Evolutionary conservation across 2,797 vertebrate species (phyloP).

Genomic region (Rachycentron canadum): DNA sequence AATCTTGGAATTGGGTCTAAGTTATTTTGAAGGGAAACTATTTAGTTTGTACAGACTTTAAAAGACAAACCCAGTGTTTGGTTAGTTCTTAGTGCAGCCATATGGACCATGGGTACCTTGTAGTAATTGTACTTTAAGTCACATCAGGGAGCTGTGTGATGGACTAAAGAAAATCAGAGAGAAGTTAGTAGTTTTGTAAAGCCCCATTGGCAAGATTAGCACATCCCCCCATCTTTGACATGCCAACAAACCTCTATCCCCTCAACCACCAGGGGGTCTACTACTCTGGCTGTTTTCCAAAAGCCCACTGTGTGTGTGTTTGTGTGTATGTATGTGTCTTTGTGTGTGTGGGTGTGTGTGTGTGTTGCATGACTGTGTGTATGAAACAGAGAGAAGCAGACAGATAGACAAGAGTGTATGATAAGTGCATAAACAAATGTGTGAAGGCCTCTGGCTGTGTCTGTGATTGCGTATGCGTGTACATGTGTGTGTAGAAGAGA

Average conservation of each 20-base stretch:
- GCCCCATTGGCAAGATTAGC: conserved; percentile 71
- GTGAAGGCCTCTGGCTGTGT: conserved; percentile 66
- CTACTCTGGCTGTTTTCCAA: conserved; percentile 68
- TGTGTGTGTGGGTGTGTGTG: conserved; percentile 15
- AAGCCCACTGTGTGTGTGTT: conserved; percentile 45
- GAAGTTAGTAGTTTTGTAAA: conserved; percentile 68
- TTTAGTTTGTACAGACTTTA: conserved; percentile 5
- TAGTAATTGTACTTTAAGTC: conserved; percentile 55
- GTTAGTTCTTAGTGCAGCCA: conserved; percentile 23
- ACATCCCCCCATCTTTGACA: conserved; percentile 67
- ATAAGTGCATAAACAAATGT: conserved; percentile 76
- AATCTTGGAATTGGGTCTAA: conserved; percentile 27
- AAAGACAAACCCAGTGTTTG: conserved; percentile 24
- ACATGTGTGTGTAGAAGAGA: conserved; percentile 7
- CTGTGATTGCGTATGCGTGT: conserved; percentile 13
- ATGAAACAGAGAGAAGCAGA: conserved; percentile 68
- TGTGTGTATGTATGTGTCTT: conserved; percentile 29
- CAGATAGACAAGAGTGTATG: conserved; percentile 67
- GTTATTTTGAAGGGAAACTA: conserved; percentile 17
- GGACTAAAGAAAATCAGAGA: conserved; percentile 66
- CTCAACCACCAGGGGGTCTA: conserved; percentile 70
- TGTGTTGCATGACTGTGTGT: conserved; percentile 39
- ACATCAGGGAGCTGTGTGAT: conserved; percentile 50
- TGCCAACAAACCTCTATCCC: conserved; percentile 73
- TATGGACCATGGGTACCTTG: conserved; percentile 28